Base-by-base conservation (phyloP, 2,797 vertebrate species). In the Yasuhikotakia modesta region DNA sequence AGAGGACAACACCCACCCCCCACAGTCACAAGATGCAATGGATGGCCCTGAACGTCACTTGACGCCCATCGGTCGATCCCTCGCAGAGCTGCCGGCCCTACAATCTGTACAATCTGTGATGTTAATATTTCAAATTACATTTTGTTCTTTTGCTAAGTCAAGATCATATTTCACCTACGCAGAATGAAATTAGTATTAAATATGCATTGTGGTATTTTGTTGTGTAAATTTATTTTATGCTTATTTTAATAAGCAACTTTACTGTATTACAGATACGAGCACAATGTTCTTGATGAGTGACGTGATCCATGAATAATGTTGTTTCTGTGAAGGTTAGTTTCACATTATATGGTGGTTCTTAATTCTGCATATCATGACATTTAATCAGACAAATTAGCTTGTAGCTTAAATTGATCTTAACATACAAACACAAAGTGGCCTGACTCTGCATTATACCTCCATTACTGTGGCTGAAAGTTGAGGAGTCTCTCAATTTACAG, bases 1-100 rank as follows among this genome's bases (percentile, higher is more conserved):
- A 52, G 95, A 96, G 21, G 96, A 97, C 4, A 95, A 96, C 0
- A 77, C 84, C 2, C 88, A 84, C 80, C 90, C 92, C 0, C 87
- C 92, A 0, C 92, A 93, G 53, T 90, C 91, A 32, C 94, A 92
- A 5, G 92, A 94, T 16, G 83, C 91, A 0, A 79, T 90, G 0
- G 87, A 45, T 80, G 82, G 73, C 72, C 48, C 72, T 1, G 89
- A 88, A 16, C 91, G 88, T 64, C 89, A 71, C 65, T 32, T 88
- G 50, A 72, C 81, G 0, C 12, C 89, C 74, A 89, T 94, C 79
- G 92, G 91, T 14, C 87, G 91, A 60, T 92, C 92, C 50, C 88
- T 92, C 60, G 83, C 76, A 0, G 96, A 99, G 0, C 91, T 91
- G 10, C 87, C 93, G 0, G 91, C 91, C n/a, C n/a, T n/a, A n/a